Evolutionary conservation across 37 sponge, comb jelly and placozoan species (phyloP), one percentile per base, ranked within the genome.

Genomic region (Hexactinellida sp.): DNA sequence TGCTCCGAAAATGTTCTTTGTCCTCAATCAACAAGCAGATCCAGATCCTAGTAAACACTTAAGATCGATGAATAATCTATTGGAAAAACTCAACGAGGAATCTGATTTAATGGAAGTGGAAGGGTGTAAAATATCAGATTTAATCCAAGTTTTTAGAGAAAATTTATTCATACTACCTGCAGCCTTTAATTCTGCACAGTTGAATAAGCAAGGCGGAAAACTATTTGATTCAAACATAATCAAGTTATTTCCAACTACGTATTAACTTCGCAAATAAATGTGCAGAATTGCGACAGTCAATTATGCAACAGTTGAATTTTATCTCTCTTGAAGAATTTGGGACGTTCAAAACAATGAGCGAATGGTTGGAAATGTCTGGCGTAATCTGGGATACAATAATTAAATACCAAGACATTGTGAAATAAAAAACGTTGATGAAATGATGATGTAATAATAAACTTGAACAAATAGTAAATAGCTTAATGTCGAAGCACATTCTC

Each of bases 1-100:
- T 21, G 76, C 76, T 63, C 76, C 76, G 19, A 63, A 63, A 63
- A 63, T 63, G 13, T 63, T 63, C 76, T 63, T 63, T 63, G 76
- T 63, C 13, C 34, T 63, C 32, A 63, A 63, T 63, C 76, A 63
- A 63, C 76, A 63, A 25, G 76, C 76, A 32, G 76, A 63, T 28
- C 76, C 76, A 32, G 76, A 63, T 63, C 76, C 76, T 21, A 23
- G 13, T 28, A 63, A 63, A 63, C 76, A 63, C 13, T 63, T 63
- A 63, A 28, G 34, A 7, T 63, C 76, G 5, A 63, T 63, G 19
- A 63, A 63, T n/a, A 63, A 3, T 63, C 34, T 63, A 7, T 32
- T 63, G 76, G 76, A 63, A 23, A 63, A 63, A 63, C 34, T 63
- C 19, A 63, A 28, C 13, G 34, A 28, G 13, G 76, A 63, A 23